These are phyloP conservation scores for Emydoidea blandingii DNA, from an alignment of 2,797 vertebrate genomes.

Conservation along the genomic window DNA sequence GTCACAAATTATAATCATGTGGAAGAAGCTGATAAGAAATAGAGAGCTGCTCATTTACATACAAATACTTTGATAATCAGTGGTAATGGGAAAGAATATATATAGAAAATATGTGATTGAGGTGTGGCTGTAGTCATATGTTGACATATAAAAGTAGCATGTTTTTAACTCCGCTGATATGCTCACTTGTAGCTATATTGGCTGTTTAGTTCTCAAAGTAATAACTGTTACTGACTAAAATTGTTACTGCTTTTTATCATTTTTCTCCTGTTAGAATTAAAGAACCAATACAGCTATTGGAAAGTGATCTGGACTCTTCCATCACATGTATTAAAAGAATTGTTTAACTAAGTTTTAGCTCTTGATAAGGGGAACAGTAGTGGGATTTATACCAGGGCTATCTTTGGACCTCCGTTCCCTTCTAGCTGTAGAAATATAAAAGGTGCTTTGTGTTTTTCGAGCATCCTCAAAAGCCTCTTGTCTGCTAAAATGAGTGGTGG, in stretches of 20 bases:
- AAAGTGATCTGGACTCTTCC: not conserved
- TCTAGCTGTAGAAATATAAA: not conserved
- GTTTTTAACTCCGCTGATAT: not conserved
- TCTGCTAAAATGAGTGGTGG: fast-evolving
- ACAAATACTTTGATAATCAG: not conserved
- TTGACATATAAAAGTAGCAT: not conserved
- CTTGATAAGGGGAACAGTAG: not conserved
- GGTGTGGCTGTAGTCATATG: not conserved
- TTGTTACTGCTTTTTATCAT: not conserved
- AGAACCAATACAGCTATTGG: not conserved
- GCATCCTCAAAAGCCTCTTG: not conserved
- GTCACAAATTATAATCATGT: not conserved
- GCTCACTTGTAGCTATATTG: not conserved
- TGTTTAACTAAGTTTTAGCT: not conserved
- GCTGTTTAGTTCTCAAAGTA: not conserved
- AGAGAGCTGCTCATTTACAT: not conserved
- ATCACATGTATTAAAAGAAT: not conserved
- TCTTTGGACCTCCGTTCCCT: not conserved
- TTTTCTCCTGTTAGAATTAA: not conserved
- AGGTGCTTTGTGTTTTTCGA: not conserved
- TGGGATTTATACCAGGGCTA: fast-evolving
- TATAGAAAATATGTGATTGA: not conserved
- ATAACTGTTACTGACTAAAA: not conserved
- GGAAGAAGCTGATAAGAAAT: not conserved
- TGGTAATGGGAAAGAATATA: fast-evolving